Conservation (phyloP, 1,140 invertebrate genomes). For the Zaprionus gabonicus region DNA sequence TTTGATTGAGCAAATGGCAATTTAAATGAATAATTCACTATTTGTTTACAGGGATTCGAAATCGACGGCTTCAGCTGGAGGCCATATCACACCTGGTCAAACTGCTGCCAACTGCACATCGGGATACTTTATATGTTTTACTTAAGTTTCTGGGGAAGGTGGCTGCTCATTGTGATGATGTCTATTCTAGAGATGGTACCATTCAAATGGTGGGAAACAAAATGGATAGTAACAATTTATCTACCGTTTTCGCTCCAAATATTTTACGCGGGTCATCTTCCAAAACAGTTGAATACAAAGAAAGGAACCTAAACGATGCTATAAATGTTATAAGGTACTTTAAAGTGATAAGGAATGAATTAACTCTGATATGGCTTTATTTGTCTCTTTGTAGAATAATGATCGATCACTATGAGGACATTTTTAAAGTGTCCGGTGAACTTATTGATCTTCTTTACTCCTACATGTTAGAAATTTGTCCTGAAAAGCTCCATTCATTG, state of each 20-base stretch:
- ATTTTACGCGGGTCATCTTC: slow-evolving; percentile 92
- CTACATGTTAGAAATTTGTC: slow-evolving; percentile 92
- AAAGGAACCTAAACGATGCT: slow-evolving; percentile 87
- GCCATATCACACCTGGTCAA: slow-evolving; percentile 93
- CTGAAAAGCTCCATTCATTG: slow-evolving; percentile 87
- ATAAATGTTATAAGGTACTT: slow-evolving; percentile 91
- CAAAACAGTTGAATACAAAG: slow-evolving; percentile 68
- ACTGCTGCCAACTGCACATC: slow-evolving; percentile 92
- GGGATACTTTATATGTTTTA: slow-evolving; percentile 94
- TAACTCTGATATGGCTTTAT: neutral
- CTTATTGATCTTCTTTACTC: slow-evolving; percentile 93
- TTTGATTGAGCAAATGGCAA: too few species aligned
- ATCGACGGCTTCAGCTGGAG: slow-evolving; percentile 91
- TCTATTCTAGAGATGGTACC: slow-evolving; percentile 46
- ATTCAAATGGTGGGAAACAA: slow-evolving; percentile 89
- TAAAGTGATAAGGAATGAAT: neutral
- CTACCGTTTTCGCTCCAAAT: slow-evolving; percentile 97
- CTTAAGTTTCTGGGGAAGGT: slow-evolving; percentile 93
- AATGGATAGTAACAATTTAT: slow-evolving; percentile 96
- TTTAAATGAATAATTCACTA: neutral
- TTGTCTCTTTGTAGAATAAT: slow-evolving; percentile 86
- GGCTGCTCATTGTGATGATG: slow-evolving; percentile 86
- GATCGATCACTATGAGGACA: slow-evolving; percentile 91
- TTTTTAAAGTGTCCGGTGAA: slow-evolving; percentile 92
- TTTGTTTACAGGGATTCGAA: slow-evolving; percentile 89